Evolutionary conservation across 64 coral and sea anemone species (phyloP).

Genomic region (Acropora tenuis): DNA sequence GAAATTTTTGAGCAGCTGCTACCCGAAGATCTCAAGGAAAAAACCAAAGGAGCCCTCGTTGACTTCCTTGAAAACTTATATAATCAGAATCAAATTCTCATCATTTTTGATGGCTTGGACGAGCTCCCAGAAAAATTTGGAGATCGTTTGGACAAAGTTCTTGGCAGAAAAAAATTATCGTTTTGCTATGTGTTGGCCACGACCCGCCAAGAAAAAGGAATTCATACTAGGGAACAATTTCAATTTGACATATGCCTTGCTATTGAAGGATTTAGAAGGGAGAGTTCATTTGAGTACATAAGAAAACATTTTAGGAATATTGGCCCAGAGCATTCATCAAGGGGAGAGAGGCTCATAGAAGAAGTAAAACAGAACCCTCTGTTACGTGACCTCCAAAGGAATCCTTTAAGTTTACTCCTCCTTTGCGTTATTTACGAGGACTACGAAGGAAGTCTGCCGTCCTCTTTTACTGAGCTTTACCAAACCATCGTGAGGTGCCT

Average conservation of each 20-base stretch:
- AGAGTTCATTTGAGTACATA: not conserved
- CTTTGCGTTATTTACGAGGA: conserved; percentile 66
- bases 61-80: conserved; percentile 2
- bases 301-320: conserved; percentile 7
- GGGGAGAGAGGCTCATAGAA: conserved; percentile 7
- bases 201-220: conserved; percentile 7
- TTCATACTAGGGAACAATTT: not conserved
- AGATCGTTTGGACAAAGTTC: not conserved
- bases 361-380: not conserved
- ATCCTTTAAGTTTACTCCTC: conserved; percentile 39
- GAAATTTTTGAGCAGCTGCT: conserved; percentile 19
- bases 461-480: conserved; percentile 50
- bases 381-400: conserved; percentile 5
- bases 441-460: conserved; percentile 21
- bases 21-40: not conserved
- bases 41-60: not conserved
- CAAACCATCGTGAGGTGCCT: conserved; percentile 26
- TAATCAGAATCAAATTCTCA: not conserved
- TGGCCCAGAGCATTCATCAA: not conserved
- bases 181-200: conserved; percentile 3
- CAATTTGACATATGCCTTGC: conserved; percentile 13
- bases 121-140: not conserved
- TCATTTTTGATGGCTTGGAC: conserved; percentile 34
- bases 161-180: not conserved
- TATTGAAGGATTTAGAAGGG: conserved; percentile 18